These are phyloP conservation scores for Hirtodrosophila alboralis DNA, from an alignment of 2,888 invertebrate species.

Conservation along the genomic window DNA sequence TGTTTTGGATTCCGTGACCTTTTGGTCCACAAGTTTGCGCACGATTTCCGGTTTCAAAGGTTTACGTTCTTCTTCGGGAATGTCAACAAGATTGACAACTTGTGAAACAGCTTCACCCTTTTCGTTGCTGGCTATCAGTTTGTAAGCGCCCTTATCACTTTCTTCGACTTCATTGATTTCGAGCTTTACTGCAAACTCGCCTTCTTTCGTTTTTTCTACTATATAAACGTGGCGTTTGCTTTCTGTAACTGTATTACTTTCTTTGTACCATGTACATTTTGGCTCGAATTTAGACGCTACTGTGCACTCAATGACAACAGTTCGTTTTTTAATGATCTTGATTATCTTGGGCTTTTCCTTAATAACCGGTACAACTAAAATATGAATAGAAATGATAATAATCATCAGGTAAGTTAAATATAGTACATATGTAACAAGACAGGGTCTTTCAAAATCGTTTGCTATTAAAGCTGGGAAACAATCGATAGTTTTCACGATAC, in stretches of 20 bases:
- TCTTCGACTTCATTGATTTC: conserved; percentile 93
- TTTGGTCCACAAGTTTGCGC: conserved; percentile 90
- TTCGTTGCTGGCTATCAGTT: conserved; percentile 95
- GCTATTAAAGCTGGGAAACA: too few species aligned
- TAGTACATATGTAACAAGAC: too few species aligned
- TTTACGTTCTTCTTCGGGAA: conserved; percentile 90
- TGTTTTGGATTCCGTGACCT: conserved; percentile 89
- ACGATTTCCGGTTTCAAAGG: conserved; percentile 92
- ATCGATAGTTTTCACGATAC: too few species aligned
- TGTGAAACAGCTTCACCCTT: conserved; percentile 96
- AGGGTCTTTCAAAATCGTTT: too few species aligned
- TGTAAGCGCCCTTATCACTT: conserved; percentile 94
- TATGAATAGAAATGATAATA: not conserved
- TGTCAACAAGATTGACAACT: conserved; percentile 93
- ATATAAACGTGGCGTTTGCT: conserved; percentile 84
- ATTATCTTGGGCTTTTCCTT: conserved; percentile 96
- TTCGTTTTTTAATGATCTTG: conserved; percentile 95
- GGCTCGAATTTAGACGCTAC: conserved; percentile 97
- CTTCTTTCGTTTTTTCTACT: conserved; percentile 86
- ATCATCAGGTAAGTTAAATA: too few species aligned
- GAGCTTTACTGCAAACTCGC: conserved; percentile 94
- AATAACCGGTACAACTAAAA: conserved; percentile 93
- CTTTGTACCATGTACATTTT: conserved; percentile 96
- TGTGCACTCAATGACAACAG: conserved; percentile 96
- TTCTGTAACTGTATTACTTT: conserved; percentile 90